Conservation (phyloP, 2,113 vertebrate genomes). For the Clarias magur region DNA sequence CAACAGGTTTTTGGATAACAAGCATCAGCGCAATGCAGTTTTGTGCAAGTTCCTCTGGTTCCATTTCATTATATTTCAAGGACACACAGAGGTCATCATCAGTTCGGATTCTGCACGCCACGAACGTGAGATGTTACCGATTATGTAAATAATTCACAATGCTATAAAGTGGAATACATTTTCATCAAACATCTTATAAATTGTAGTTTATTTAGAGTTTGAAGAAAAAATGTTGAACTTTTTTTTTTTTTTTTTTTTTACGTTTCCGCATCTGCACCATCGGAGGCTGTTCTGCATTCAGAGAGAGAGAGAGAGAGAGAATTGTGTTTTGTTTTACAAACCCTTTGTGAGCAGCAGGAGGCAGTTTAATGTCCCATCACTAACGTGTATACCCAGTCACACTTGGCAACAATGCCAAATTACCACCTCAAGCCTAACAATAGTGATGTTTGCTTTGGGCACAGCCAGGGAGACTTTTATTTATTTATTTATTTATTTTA, state of each 20-base stretch:
- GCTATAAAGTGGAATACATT: too few relatives aligned
- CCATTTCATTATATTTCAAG: too few relatives aligned
- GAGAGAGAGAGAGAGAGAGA: constrained; percentile 39
- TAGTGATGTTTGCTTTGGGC: constrained; percentile 68
- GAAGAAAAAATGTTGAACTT: too few relatives aligned
- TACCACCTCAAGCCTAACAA: constrained; percentile 63
- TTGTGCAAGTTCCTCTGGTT: too few relatives aligned
- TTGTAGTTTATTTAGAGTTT: too few relatives aligned
- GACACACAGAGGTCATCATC: too few relatives aligned
- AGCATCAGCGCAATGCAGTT: too few relatives aligned
- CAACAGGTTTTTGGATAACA: too few relatives aligned
- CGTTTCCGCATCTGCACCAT: neutral
- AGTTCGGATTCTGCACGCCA: too few relatives aligned
- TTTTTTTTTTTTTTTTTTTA: neutral
- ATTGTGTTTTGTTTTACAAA: constrained; percentile 76
- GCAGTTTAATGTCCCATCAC: constrained; percentile 75
- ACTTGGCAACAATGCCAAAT: constrained; percentile 79
- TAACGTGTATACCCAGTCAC: constrained; percentile 76
- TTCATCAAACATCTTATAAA: too few relatives aligned
- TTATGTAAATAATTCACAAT: too few relatives aligned
- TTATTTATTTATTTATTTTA: neutral
- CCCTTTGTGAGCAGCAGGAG: constrained; percentile 71
- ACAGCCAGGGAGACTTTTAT: constrained; percentile 55
- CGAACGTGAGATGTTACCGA: too few relatives aligned
- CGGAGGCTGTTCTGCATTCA: neutral